phyloP scores from a whole-genome alignment of 2,888 invertebrate genomes.

The Eristalis tenax region DNA sequence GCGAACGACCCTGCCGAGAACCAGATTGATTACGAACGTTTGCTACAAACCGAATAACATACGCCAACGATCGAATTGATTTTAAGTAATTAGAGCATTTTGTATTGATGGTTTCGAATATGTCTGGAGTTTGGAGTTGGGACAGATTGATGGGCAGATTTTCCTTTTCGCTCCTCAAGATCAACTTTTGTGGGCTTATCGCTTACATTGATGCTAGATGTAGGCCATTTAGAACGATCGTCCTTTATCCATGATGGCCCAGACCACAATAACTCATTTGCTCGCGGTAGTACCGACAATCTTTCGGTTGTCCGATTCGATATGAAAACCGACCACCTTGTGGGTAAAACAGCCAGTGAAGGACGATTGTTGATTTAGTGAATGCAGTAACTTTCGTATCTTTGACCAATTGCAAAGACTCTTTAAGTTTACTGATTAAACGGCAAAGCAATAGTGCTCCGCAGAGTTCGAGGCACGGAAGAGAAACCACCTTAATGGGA shows the following conservation, averaged over 20 bases:
- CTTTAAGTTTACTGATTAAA: too few relatives aligned
- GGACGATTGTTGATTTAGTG: background rate
- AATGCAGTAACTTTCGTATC: constrained; percentile 30
- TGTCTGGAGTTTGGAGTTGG: too few relatives aligned
- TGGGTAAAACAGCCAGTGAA: constrained; percentile 1
- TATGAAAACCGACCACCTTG: background rate
- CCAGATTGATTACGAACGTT: background rate
- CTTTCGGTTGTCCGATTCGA: constrained; percentile 21
- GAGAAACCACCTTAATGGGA: constrained; percentile 11
- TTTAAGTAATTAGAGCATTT: too few relatives aligned
- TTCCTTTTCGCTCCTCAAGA: too few relatives aligned
- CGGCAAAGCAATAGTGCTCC: background rate
- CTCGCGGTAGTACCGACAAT: constrained; percentile 27
- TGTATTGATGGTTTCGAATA: too few relatives aligned
- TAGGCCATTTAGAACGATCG: too few relatives aligned
- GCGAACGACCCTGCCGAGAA: too few relatives aligned
- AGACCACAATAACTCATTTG: background rate
- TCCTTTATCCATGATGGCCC: constrained; percentile 4
- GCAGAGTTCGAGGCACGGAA: constrained; percentile 36
- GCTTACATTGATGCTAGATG: too few relatives aligned
- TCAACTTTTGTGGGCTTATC: too few relatives aligned
- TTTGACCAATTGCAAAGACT: constrained; percentile 23
- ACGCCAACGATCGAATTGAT: background rate
- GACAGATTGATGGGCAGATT: too few relatives aligned
- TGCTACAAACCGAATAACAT: background rate